Conservation (phyloP, 2,113 vertebrate genomes). For the Tyrannus savana region DNA sequence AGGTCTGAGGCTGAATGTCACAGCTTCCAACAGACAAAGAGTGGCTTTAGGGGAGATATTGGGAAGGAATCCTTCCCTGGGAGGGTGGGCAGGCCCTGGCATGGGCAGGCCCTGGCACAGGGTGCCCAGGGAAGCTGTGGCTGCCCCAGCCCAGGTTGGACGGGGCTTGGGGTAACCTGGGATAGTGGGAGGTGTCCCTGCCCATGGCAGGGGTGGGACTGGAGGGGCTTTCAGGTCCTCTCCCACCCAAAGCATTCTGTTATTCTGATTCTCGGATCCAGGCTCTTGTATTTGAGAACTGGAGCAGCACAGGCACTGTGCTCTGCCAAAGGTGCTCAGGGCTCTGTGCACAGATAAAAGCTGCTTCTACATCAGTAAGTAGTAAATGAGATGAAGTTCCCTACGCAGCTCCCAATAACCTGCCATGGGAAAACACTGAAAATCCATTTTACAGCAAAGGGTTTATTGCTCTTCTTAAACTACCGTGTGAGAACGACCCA, state of each 20-base stretch:
- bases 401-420: background rate
- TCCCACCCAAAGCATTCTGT: background rate
- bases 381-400: background rate
- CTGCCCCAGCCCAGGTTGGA: background rate
- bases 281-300: background rate
- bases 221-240: background rate
- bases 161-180: rapidly evolving
- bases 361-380: background rate
- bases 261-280: background rate
- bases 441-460: background rate
- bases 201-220: background rate
- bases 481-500: background rate
- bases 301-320: background rate
- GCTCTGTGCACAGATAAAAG: background rate
- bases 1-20: background rate
- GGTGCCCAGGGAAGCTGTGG: background rate
- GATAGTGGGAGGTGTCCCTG: background rate
- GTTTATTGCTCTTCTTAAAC: background rate
- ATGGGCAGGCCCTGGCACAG: background rate
- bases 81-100: background rate
- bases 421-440: background rate
- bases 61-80: background rate
- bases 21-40: background rate
- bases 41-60: background rate
- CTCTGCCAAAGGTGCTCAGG: background rate